Base-by-base conservation (phyloP, 2,888 invertebrate species). In the Bellardia pandia region DNA sequence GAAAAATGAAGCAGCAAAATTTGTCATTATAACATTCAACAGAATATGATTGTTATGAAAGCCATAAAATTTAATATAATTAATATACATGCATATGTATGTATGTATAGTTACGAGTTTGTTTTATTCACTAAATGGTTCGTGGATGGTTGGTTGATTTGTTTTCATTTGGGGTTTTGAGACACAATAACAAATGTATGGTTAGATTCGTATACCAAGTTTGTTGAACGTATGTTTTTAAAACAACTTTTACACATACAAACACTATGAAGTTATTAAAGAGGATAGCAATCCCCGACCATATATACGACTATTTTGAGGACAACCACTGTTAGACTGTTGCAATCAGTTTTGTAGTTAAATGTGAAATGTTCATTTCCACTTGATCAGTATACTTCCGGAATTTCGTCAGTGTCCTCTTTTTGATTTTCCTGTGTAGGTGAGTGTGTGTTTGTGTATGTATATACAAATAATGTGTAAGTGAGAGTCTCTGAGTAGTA, bases 321-420 rank as follows among this genome's bases (percentile, higher is more conserved):
- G n/a, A 14, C 2, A 53, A 4, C n/a, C 62, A 64, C 9, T 16
- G 37, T 45, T 0, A 45, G 8, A 11, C 45, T 23, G n/a, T 51
- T 79, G 53, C n/a, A 62, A 62, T 40, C 1, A 40, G 62, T 48
- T 16, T 16, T 40, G 42, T 42, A 48, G 30, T n/a, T 56, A 71
- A 62, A 75, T 82, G 23, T 62, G 62, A 74, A 74, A 78, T 82
- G 79, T 68, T 86, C 68, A 84, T 68, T 84, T 80, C 56, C 80
- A 84, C 80, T 84, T 76, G 72, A 68, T 30, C 72, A 77, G 60
- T 60, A 79, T 69, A 80, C 16, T 76, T 80, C 71, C 76, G 76
- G 66, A 80, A 68, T 77, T 80, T 56, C n/a, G 40, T 72, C 42
- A 69, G 71, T 76, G 40, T 69, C 37, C 45, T 74, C 33, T 69